Base-by-base conservation (phyloP, 1,140 invertebrate genomes). In the Drosophila sturtevanti region DNA sequence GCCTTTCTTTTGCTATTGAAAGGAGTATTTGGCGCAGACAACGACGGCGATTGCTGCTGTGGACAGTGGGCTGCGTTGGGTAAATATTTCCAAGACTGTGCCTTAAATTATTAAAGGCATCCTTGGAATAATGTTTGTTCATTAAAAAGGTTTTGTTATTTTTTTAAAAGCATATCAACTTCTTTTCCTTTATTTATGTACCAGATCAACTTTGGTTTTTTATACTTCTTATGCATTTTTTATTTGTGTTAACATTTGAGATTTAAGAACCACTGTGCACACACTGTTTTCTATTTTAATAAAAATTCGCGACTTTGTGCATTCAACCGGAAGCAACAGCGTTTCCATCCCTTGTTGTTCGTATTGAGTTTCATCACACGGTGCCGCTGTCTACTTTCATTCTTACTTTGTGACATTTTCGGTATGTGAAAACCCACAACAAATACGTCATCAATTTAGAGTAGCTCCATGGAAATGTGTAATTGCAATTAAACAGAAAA, bases 271-370 rank as follows among this genome's bases (percentile, higher is more conserved):
- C 54, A 56, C 54, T 18, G 54, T 73, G 71, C 68, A 89, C 80
- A 78, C 73, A 72, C 73, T 75, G 72, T 65, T 79, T 89, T 89
- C 77, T 70, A 73, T 78, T 76, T 81, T 67, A 77, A 72, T 89
- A 80, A 68, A 80, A 90, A 77, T 85, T 72, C 85, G 85, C 85
- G 85, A 89, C 77, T 89, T 61, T 76, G 85, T 89, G 81, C 81
- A 74, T 68, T 85, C 81, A 85, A 85, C 77, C 74, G 78, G 74
- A 85, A 79, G 66, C 67, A 74, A 85, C 81, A 77, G 72, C 76
- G 62, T 54, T 60, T 67, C 64, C 80, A 69, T 68, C 73, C 78
- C 34, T 61, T 64, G 67, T 67, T 55, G 66, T 72, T 63, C 31
- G 75, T 79, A 79, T 79, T 75, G 68, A 68, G 59, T 73, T 78